A percentile compares a stretch with the other conserved stretches of the same genome.
Evolutionary conservation across 1,140 invertebrate species (phyloP).

Genomic region (Uloborus diversus): DNA sequence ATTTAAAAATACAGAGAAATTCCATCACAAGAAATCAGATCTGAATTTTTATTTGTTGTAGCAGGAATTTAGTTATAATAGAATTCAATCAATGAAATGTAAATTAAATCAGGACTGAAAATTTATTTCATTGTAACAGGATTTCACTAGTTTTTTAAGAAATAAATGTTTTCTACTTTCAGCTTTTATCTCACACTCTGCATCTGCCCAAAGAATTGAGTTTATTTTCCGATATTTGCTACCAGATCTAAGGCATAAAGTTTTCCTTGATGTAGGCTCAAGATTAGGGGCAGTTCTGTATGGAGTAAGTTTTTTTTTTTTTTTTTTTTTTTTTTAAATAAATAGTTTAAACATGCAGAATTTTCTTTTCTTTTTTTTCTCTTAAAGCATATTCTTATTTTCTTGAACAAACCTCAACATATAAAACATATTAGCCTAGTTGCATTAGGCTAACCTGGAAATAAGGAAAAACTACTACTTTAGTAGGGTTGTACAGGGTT

Average conservation of each 20-base stretch:
- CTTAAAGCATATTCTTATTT: background rate
- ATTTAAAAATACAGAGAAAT: too few species aligned
- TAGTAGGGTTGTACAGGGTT: too few species aligned
- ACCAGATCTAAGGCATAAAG: constrained; percentile 71
- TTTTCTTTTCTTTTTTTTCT: constrained; percentile 31
- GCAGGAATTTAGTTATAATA: too few species aligned
- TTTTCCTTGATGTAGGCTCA: constrained; percentile 76
- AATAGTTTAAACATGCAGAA: constrained; percentile 6
- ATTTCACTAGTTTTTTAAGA: too few species aligned
- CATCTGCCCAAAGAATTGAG: constrained; percentile 71
- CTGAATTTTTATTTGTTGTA: too few species aligned
- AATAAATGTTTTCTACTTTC: constrained; percentile 63
- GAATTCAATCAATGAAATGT: too few species aligned
- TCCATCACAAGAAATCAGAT: too few species aligned
- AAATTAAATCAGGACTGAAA: too few species aligned
- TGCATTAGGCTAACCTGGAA: too few species aligned
- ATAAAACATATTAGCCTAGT: too few species aligned
- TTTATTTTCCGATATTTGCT: constrained; percentile 74
- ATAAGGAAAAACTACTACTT: too few species aligned
- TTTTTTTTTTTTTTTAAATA: constrained; percentile 56
- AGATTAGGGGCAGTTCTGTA: constrained; percentile 76
- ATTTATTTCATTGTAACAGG: too few species aligned
- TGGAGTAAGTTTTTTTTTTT: constrained; percentile 68
- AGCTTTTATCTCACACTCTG: constrained; percentile 75
- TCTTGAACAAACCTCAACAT: background rate